These are phyloP conservation scores for Neosilurus hyrtlii DNA, from an alignment of 2,797 vertebrate genomes.

Conservation along the genomic window DNA sequence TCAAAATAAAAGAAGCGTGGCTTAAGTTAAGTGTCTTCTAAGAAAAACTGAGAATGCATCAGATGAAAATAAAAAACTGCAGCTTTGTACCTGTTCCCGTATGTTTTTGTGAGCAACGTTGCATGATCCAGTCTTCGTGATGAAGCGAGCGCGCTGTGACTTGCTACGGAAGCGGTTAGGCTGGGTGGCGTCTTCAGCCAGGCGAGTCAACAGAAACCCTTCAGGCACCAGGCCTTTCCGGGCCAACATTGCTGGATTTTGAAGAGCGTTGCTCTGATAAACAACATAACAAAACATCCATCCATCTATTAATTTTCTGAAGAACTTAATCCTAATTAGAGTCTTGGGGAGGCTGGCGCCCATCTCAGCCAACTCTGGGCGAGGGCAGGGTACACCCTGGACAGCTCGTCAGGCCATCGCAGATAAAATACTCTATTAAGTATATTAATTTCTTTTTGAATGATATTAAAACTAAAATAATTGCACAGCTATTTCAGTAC, in stretches of 20 bases:
- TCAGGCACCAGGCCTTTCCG: conserved; percentile 78
- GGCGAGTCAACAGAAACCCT: conserved; percentile 76
- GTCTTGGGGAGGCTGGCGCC: no score
- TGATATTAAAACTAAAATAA: background rate
- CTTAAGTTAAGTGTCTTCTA: no score
- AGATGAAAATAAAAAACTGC: background rate
- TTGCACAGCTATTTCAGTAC: background rate
- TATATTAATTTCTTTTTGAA: background rate
- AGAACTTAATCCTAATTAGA: no score
- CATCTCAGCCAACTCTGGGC: no score
- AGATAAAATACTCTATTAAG: background rate
- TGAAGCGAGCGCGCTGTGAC: conserved; percentile 74
- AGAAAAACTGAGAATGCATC: background rate
- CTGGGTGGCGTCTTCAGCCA: conserved; percentile 74
- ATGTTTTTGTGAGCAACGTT: conserved; percentile 85
- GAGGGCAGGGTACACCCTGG: no score
- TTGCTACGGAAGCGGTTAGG: conserved; percentile 64
- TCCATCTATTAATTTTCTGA: no score
- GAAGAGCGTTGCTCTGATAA: conserved; percentile 26
- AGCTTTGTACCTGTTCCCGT: conserved; percentile 72
- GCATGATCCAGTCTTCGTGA: conserved; percentile 79
- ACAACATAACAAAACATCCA: background rate
- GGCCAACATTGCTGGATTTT: conserved; percentile 72
- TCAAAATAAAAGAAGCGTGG: background rate
- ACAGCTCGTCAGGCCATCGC: no score